A percentile compares a stretch with the other conserved stretches of the same genome.
Evolutionary conservation across 2,888 invertebrate species (phyloP).

Genomic region (Hybos culiciformis): DNA sequence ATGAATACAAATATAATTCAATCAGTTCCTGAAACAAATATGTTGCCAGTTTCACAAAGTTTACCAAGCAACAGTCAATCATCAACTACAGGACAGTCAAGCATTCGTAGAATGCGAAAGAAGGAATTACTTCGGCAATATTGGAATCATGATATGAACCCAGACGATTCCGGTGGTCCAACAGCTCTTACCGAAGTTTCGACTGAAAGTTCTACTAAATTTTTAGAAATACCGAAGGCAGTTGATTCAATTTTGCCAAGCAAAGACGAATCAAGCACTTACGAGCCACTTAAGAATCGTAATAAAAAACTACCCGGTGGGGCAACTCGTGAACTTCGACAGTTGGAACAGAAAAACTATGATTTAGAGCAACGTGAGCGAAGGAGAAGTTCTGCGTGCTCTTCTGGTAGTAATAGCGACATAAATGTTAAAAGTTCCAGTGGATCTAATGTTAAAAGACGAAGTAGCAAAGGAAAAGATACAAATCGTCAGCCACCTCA

Average conservation of each 20-base stretch:
- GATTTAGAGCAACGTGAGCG: slow-evolving; percentile 42
- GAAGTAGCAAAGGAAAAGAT: slow-evolving; percentile 26
- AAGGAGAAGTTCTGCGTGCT: slow-evolving; percentile 38
- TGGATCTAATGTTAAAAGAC: no score
- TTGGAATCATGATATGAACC: slow-evolving; percentile 76
- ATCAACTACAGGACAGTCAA: slow-evolving; percentile 46
- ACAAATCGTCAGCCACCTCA: slow-evolving; percentile 15
- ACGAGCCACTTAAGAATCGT: slow-evolving; percentile 32
- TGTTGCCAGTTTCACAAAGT: slow-evolving; percentile 3
- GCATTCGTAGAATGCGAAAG: slow-evolving; percentile 74
- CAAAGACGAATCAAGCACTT: slow-evolving; percentile 60
- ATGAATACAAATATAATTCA: slow-evolving; percentile 13
- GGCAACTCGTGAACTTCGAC: slow-evolving; percentile 48
- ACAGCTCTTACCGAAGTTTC: slow-evolving; percentile 31
- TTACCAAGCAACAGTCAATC: slow-evolving; percentile 22
- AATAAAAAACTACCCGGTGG: slow-evolving; percentile 40
- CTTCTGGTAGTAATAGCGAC: slow-evolving; percentile 30
- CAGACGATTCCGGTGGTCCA: slow-evolving; percentile 55
- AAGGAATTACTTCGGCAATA: slow-evolving; percentile 75
- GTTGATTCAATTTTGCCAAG: slow-evolving; percentile 75
- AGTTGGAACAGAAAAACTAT: slow-evolving; percentile 43
- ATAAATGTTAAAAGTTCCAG: slow-evolving; percentile 28
- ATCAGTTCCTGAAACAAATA: slow-evolving; percentile 13
- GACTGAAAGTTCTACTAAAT: slow-evolving; percentile 35
- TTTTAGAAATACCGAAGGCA: slow-evolving; percentile 64